A percentile compares a stretch with the other conserved stretches of the same genome.
Evolutionary conservation across 2,113 vertebrate species (phyloP).

Genomic region (Rhinopomastus cyanomelas): DNA sequence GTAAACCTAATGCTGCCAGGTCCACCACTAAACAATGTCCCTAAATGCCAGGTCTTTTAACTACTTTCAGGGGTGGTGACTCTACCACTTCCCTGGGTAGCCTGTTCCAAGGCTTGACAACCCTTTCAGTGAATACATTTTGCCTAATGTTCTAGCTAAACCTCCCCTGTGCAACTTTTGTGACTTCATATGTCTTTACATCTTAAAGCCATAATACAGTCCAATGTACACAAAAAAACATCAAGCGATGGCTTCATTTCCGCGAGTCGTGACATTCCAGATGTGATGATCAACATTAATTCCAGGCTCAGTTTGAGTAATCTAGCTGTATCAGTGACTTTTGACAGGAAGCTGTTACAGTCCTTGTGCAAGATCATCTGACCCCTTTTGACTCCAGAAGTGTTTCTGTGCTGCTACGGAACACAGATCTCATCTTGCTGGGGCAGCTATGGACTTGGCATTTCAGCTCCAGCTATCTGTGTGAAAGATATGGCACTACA

Average conservation of each 20-base stretch:
- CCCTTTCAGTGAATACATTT: not conserved
- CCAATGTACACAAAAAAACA: not conserved
- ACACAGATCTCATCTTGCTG: not conserved
- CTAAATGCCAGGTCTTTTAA: fast-evolving
- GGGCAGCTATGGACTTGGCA: not conserved
- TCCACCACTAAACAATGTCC: not conserved
- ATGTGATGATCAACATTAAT: not conserved
- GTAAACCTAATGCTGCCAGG: not conserved
- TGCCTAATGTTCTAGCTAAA: not conserved
- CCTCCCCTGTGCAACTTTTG: not conserved
- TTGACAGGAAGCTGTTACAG: not conserved
- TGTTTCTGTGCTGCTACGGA: not conserved
- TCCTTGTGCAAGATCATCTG: not conserved
- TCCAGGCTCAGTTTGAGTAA: not conserved
- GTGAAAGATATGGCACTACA: not conserved
- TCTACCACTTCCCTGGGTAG: not conserved
- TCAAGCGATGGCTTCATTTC: not conserved
- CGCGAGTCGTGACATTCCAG: not conserved
- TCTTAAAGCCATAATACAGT: not conserved
- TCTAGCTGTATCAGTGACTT: not conserved
- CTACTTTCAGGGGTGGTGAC: not conserved
- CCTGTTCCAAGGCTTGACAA: not conserved
- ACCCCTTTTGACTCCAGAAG: not conserved
- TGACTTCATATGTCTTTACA: not conserved
- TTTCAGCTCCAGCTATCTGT: not conserved